These are phyloP conservation scores for Zootoca vivipara DNA, from an alignment of 2,113 vertebrate genomes.

Conservation along the genomic window DNA sequence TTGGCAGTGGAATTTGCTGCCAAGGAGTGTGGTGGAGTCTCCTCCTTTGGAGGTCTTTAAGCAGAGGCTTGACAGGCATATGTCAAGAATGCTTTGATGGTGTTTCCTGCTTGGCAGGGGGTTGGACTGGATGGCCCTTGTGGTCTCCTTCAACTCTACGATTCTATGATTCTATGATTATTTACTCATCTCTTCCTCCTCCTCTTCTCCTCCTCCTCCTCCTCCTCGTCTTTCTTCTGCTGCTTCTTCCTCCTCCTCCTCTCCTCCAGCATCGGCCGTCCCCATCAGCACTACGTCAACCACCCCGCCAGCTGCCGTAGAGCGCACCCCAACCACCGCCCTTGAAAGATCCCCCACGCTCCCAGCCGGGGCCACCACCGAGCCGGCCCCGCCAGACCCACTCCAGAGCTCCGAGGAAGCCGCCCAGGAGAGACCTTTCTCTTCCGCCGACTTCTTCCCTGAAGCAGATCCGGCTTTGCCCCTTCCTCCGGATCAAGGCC, in stretches of 20 bases:
- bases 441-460: fast-evolving
- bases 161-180: too few relatives aligned
- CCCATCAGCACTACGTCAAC: not conserved
- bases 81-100: too few relatives aligned
- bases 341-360: not conserved
- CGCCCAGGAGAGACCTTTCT: fast-evolving
- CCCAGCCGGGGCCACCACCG: not conserved
- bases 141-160: too few relatives aligned
- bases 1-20: too few relatives aligned
- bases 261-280: not conserved
- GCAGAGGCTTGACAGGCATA: too few relatives aligned
- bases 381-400: fast-evolving
- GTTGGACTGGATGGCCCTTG: too few relatives aligned
- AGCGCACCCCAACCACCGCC: not conserved
- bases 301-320: not conserved
- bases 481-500: fast-evolving
- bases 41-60: too few relatives aligned
- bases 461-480: fast-evolving
- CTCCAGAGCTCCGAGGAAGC: fast-evolving
- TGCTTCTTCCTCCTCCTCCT: not conserved
- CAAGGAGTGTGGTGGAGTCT: too few relatives aligned
- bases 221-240: too few relatives aligned
- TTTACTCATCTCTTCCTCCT: too few relatives aligned
- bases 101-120: too few relatives aligned
- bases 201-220: too few relatives aligned